Evolutionary conservation across 2,888 invertebrate genomes (phyloP).

Genomic region (Pristionchus fissidentatus): DNA sequence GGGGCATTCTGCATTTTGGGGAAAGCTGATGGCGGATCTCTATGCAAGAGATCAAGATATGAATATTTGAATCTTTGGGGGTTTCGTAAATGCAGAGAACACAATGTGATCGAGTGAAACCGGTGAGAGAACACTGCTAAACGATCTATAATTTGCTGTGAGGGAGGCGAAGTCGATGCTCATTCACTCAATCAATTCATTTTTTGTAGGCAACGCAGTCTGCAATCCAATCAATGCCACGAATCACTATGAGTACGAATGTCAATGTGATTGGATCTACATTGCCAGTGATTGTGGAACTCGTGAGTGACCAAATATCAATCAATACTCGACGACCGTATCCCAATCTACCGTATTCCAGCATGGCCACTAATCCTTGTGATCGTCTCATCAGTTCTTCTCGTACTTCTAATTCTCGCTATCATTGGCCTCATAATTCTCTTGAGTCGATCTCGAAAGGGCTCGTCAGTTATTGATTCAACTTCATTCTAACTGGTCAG

Average conservation of each 20-base stretch:
- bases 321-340: neutral
- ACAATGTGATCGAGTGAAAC: no score
- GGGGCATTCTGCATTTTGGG: no score
- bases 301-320: conserved; percentile 10
- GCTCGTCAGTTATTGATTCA: conserved; percentile 41
- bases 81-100: no score
- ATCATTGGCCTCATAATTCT: neutral
- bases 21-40: neutral
- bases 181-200: no score
- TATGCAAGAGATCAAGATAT: neutral
- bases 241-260: conserved; percentile 32
- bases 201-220: conserved; percentile 33
- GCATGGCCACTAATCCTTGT: conserved; percentile 40
- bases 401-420: conserved; percentile 33
- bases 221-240: conserved; percentile 4
- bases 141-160: no score
- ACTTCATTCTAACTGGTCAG: conserved; percentile 19
- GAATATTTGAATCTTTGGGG: no score
- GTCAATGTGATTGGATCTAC: conserved; percentile 44
- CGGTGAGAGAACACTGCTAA: no score
- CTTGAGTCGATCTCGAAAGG: conserved; percentile 9
- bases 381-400: conserved; percentile 30
- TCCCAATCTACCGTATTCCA: neutral
- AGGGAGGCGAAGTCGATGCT: no score
- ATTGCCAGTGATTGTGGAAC: conserved; percentile 45